Percentiles rank a stretch among this genome's conserved stretches.
Conservation (phyloP, 2,797 vertebrate genomes). For the Micropoecilia bifurca region DNA sequence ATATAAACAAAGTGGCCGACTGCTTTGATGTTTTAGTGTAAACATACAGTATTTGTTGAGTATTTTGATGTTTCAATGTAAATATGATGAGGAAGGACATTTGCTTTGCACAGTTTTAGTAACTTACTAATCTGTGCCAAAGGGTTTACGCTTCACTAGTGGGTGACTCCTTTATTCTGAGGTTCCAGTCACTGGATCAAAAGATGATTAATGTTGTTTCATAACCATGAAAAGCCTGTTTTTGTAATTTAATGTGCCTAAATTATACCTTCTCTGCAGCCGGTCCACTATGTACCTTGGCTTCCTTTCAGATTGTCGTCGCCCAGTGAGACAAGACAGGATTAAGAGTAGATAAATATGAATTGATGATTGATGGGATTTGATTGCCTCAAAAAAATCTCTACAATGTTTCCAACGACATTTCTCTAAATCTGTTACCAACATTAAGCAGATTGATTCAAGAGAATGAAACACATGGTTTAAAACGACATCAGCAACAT, state of each 20-base stretch:
- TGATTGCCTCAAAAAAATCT: neutral
- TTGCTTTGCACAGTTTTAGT: neutral
- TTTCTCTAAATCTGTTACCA: neutral
- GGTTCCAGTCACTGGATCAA: conserved; percentile 16
- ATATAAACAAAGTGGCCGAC: neutral
- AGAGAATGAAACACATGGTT: neutral
- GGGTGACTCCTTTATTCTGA: conserved; percentile 40
- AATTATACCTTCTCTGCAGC: neutral
- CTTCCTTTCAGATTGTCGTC: neutral
- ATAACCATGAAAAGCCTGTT: neutral
- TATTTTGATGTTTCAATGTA: neutral
- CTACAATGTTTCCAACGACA: neutral
- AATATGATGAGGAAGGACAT: neutral
- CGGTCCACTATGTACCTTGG: neutral
- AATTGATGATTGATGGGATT: neutral
- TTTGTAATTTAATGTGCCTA: neutral
- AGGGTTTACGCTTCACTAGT: conserved; percentile 49
- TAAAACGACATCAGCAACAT: neutral
- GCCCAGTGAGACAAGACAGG: neutral
- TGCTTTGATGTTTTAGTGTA: neutral
- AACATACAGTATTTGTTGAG: neutral
- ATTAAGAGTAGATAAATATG: neutral
- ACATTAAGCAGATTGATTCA: neutral
- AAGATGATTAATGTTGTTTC: neutral
- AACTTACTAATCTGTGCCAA: conserved; percentile 7